A percentile compares a stretch with the other conserved stretches of the same genome.
These are phyloP conservation scores for Odocoileus hemionus DNA, from an alignment of 2,113 vertebrate species.

Conservation along the genomic window DNA sequence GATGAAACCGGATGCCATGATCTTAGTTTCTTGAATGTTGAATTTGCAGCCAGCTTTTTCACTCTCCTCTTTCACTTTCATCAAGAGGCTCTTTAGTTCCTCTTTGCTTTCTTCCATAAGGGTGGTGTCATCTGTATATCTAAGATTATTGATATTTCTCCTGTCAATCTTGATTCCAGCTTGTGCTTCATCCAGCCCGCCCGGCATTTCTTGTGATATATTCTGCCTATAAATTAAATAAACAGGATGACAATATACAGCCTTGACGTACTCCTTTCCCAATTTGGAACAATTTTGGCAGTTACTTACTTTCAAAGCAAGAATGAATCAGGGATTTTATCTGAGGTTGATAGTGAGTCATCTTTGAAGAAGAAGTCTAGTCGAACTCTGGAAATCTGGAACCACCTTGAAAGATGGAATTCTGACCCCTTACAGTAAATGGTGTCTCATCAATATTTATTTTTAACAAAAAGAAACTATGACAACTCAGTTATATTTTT, in stretches of 20 bases:
- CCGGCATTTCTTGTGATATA: not conserved
- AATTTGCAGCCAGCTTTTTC: not conserved
- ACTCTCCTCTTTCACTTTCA: not conserved
- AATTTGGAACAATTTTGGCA: not conserved
- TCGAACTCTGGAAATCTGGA: not conserved
- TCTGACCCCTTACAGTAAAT: not conserved
- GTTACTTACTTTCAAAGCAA: constrained; percentile 36
- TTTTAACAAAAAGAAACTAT: not conserved
- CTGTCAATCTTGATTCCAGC: not conserved
- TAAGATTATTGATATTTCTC: not conserved
- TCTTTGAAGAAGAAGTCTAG: constrained; percentile 27
- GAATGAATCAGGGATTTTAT: constrained; percentile 46
- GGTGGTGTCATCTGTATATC: not conserved
- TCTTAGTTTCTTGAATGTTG: not conserved
- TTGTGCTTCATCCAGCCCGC: not conserved
- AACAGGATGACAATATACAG: not conserved
- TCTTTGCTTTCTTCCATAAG: not conserved
- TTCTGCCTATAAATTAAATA: not conserved
- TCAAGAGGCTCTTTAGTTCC: not conserved
- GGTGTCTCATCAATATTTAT: not conserved
- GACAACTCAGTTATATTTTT: not conserved
- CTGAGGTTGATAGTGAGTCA: constrained; percentile 23
- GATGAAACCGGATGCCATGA: not conserved
- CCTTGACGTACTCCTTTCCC: not conserved
- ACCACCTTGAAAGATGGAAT: not conserved